Percentiles rank a stretch among this genome's conserved stretches.
Evolutionary conservation across 2,113 vertebrate species (phyloP).

Genomic region (Polyodon spathula): DNA sequence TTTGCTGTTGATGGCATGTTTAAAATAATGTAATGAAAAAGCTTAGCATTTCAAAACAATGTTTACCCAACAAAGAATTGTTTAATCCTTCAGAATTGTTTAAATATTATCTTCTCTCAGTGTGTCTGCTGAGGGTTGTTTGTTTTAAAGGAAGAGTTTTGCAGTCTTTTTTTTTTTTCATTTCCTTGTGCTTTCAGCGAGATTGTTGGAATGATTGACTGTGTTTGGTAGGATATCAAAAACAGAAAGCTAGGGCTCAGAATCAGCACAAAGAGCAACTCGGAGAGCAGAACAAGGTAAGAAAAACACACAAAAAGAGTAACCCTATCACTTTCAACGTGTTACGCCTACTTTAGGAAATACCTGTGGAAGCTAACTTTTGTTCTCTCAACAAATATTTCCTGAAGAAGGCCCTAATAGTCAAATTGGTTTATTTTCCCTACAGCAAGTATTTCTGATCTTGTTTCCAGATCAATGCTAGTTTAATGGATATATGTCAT

Average conservation of each 20-base stretch:
- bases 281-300: not conserved
- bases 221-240: not conserved
- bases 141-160: no score
- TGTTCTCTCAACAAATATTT: not conserved
- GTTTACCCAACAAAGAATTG: no score
- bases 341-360: not conserved
- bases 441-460: not conserved
- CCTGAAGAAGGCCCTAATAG: not conserved
- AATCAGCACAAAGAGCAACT: not conserved
- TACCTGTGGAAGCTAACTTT: slow-evolving; percentile 3
- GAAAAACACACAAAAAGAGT: not conserved
- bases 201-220: not conserved
- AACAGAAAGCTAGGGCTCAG: not conserved
- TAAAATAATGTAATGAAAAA: no score
- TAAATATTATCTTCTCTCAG: no score
- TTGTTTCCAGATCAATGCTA: no score
- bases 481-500: no score
- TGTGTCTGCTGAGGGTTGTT: no score
- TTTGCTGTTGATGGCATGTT: no score
- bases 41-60: no score
- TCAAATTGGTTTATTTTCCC: not conserved
- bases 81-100: no score
- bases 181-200: not conserved
- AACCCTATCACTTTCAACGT: not conserved
- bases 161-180: not conserved